Percentiles rank a stretch among this genome's conserved stretches.
These are phyloP conservation scores for Campylorhamphus procurvoides DNA, from an alignment of 2,113 vertebrate species.

Conservation along the genomic window DNA sequence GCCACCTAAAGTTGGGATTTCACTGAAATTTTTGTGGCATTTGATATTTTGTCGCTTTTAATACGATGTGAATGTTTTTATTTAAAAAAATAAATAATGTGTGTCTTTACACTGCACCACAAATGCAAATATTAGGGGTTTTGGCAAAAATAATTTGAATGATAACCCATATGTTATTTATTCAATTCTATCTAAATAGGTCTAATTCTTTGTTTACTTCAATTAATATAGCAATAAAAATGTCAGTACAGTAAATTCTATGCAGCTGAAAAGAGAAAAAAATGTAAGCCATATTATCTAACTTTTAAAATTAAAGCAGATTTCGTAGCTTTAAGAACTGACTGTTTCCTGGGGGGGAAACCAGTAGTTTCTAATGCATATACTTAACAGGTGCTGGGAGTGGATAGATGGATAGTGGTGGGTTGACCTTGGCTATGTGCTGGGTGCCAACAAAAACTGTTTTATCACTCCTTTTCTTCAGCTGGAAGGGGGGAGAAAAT, in stretches of 20 bases:
- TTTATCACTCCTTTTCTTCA: background rate
- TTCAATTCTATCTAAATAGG: background rate
- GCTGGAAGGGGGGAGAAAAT: background rate
- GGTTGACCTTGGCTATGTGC: background rate
- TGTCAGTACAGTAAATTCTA: background rate
- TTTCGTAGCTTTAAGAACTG: background rate
- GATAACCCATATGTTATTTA: background rate
- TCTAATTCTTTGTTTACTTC: background rate
- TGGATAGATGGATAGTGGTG: background rate
- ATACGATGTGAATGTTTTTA: background rate
- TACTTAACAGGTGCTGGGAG: background rate
- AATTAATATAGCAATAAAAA: background rate
- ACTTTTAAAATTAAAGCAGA: background rate
- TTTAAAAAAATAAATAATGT: background rate
- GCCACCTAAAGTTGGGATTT: fast-evolving
- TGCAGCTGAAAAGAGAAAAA: background rate
- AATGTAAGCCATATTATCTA: background rate
- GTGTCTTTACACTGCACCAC: background rate
- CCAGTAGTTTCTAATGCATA: background rate
- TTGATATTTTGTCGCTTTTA: background rate
- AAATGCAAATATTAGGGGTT: background rate
- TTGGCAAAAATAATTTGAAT: background rate
- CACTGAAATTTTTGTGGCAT: background rate
- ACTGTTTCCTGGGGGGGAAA: background rate
- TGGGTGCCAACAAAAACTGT: background rate